A percentile compares a stretch with the other conserved stretches of the same genome.
These are phyloP conservation scores for Melinaea marsaeus DNA, from an alignment of 2,888 invertebrate genomes.

Conservation along the genomic window DNA sequence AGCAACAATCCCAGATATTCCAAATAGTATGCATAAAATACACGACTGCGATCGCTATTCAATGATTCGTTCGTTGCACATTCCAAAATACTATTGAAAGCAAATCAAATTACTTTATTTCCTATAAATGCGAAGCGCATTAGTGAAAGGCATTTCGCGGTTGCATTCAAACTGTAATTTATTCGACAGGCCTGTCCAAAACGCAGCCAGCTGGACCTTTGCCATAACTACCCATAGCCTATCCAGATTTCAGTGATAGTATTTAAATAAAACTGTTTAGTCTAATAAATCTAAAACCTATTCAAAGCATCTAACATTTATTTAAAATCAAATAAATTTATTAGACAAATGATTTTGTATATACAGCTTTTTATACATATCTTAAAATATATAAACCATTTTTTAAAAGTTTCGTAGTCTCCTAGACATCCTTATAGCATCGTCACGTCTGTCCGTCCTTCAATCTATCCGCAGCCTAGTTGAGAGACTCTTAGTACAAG, in stretches of 20 bases:
- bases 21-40: no score
- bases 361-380: no score
- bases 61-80: neutral
- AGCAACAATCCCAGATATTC: no score
- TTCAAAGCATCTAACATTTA: no score
- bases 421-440: no score
- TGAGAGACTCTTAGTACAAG: no score
- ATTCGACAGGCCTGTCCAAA: constrained; percentile 50
- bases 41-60: neutral
- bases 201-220: constrained; percentile 57
- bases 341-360: no score
- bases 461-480: no score
- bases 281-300: neutral
- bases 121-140: neutral
- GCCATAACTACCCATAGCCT: constrained; percentile 48
- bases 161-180: constrained; percentile 53
- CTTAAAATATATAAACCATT: no score
- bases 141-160: constrained; percentile 56
- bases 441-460: no score
- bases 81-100: neutral
- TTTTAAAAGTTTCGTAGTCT: no score
- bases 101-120: neutral
- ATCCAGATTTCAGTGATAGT: constrained; percentile 19
- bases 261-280: constrained; percentile 19
- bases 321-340: no score